Percentiles rank a stretch among this genome's conserved stretches.
Evolutionary conservation across 2,888 invertebrate genomes (phyloP).

Genomic region (Drosophila algonquin): DNA sequence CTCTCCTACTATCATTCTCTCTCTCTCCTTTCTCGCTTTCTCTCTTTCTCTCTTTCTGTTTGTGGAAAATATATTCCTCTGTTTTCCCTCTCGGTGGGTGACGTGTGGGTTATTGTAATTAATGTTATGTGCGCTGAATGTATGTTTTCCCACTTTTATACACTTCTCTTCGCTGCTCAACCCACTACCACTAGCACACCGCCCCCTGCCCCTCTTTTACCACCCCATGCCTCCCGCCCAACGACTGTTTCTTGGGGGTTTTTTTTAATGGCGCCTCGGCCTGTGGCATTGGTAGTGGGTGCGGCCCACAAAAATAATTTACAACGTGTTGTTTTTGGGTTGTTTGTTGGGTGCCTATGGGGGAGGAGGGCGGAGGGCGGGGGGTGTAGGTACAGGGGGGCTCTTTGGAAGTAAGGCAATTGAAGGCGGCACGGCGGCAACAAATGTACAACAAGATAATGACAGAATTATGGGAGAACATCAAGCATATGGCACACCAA

Average conservation of each 20-base stretch:
- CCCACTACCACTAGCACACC: neutral
- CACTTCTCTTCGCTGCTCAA: slow-evolving; percentile 27
- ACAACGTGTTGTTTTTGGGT: slow-evolving; percentile 45
- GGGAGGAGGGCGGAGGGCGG: slow-evolving; percentile 14
- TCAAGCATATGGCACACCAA: slow-evolving; percentile 59
- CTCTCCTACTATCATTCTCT: neutral
- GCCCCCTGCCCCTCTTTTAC: neutral
- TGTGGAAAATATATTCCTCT: neutral
- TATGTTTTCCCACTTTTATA: slow-evolving; percentile 56
- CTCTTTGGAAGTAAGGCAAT: slow-evolving; percentile 25
- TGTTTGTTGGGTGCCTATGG: slow-evolving; percentile 18
- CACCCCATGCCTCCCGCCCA: neutral
- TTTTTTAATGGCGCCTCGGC: slow-evolving; percentile 47
- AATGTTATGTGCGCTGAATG: slow-evolving; percentile 61
- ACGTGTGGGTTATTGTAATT: slow-evolving; percentile 66
- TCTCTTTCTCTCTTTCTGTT: neutral
- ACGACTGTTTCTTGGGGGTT: slow-evolving; percentile 22
- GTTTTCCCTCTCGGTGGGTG: slow-evolving; percentile 9
- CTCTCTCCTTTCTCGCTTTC: neutral
- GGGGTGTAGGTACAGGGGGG: slow-evolving; percentile 4
- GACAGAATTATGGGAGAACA: slow-evolving; percentile 56
- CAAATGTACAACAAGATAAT: slow-evolving; percentile 67
- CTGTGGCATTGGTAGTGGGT: slow-evolving; percentile 17
- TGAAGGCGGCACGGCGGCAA: slow-evolving; percentile 58
- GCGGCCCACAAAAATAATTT: slow-evolving; percentile 51